A percentile compares a stretch with the other conserved stretches of the same genome.
phyloP scores from a whole-genome alignment of 1,140 invertebrate genomes.

The Leptoteleia sp. region DNA sequence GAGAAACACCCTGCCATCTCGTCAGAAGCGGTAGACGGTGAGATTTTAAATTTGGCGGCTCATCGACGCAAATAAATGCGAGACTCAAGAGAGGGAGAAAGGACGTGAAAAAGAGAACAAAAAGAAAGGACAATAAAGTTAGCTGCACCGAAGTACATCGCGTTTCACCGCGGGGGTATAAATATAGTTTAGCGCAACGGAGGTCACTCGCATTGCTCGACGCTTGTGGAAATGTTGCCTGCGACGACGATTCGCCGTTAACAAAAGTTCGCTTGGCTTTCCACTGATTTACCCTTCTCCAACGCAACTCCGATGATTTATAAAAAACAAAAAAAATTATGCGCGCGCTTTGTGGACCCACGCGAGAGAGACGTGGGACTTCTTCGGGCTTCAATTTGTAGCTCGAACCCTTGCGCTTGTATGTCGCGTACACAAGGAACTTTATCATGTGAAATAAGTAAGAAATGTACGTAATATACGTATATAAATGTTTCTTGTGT shows the following conservation, averaged over 20 bases:
- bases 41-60: conserved; percentile 69
- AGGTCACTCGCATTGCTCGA: conserved; percentile 76
- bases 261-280: conserved; percentile 35
- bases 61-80: conserved; percentile 71
- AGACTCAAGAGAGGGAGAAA: conserved; percentile 59
- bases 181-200: conserved; percentile 78
- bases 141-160: conserved; percentile 73
- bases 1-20: conserved; percentile 47
- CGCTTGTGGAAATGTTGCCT: conserved; percentile 70
- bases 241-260: conserved; percentile 28
- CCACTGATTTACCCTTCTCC: conserved; percentile 1
- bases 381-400: too few relatives aligned
- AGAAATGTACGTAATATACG: too few relatives aligned
- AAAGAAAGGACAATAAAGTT: conserved; percentile 73
- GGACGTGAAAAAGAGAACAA: conserved; percentile 67
- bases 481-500: too few relatives aligned
- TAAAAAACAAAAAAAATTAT: too few relatives aligned
- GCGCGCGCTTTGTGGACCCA: too few relatives aligned
- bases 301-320: too few relatives aligned
- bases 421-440: too few relatives aligned
- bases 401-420: too few relatives aligned
- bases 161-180: conserved; percentile 72
- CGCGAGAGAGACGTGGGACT: too few relatives aligned
- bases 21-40: conserved; percentile 51
- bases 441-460: too few relatives aligned